Percentiles rank a stretch among this genome's conserved stretches.
Conservation (phyloP, 2,797 vertebrate genomes). For the Pangasius macronema region DNA sequence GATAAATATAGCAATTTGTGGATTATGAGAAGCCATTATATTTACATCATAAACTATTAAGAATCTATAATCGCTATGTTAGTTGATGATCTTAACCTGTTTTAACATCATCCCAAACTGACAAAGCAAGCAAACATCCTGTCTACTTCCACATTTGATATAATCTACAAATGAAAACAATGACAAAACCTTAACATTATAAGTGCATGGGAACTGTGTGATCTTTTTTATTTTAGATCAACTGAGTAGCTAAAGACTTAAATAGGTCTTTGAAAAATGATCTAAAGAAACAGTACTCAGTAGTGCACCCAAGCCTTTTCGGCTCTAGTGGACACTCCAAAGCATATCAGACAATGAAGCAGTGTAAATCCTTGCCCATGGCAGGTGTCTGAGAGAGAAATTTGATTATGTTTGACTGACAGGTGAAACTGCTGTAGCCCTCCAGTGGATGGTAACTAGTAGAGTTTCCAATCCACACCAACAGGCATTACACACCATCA, state of each 20-base stretch:
- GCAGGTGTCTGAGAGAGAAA: not conserved
- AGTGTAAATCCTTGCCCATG: not conserved
- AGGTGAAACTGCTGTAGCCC: not conserved
- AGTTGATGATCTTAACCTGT: not conserved
- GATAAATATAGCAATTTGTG: not conserved
- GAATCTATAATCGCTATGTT: not conserved
- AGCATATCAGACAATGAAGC: not conserved
- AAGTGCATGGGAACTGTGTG: not conserved
- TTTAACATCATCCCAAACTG: too few species aligned
- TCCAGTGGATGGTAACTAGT: not conserved
- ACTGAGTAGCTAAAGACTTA: not conserved
- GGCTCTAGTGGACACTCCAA: not conserved
- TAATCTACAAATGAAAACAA: not conserved
- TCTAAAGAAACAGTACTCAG: not conserved
- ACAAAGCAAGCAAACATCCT: not conserved
- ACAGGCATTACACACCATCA: not conserved
- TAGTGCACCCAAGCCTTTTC: not conserved
- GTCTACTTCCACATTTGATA: not conserved
- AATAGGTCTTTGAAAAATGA: not conserved
- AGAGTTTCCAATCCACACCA: not conserved
- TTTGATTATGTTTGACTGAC: slow-evolving; percentile 10
- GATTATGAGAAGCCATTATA: not conserved
- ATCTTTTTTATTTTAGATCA: not conserved
- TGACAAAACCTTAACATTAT: not conserved
- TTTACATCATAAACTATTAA: not conserved